Conservation (phyloP, 2,797 vertebrate genomes). For the Hyperoplus immaculatus region DNA sequence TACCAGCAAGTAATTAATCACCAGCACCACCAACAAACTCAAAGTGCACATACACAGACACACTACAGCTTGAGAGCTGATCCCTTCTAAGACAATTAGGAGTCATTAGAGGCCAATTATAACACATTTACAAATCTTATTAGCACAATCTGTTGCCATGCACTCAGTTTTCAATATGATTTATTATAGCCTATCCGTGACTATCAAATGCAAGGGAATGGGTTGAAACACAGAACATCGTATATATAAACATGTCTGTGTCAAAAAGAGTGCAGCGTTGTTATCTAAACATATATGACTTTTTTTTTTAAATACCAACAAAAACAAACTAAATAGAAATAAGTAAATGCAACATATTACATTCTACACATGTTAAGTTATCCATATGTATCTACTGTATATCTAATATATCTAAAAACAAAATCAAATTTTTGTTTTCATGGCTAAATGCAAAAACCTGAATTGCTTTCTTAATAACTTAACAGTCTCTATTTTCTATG, state of each 20-base stretch:
- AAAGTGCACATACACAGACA: slow-evolving; percentile 34
- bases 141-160: slow-evolving; percentile 38
- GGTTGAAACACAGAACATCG: neutral
- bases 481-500: neutral
- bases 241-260: neutral
- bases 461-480: neutral
- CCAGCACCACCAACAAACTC: slow-evolving; percentile 29
- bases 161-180: slow-evolving; percentile 4
- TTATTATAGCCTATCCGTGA: neutral
- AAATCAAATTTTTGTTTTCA: too few relatives aligned
- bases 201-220: slow-evolving; percentile 5
- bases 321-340: neutral
- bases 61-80: slow-evolving; percentile 56
- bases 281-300: neutral
- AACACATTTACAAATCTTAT: slow-evolving; percentile 53
- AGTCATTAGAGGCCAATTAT: slow-evolving; percentile 63
- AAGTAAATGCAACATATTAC: neutral
- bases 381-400: neutral
- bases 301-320: neutral
- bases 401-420: too few relatives aligned
- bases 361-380: neutral
- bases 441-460: neutral
- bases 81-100: slow-evolving; percentile 61
- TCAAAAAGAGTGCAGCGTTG: neutral
- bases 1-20: slow-evolving; percentile 63